Percentiles rank a stretch among this genome's conserved stretches.
phyloP scores from a whole-genome alignment of 2,888 invertebrate species.

The Branchellion lobata region DNA sequence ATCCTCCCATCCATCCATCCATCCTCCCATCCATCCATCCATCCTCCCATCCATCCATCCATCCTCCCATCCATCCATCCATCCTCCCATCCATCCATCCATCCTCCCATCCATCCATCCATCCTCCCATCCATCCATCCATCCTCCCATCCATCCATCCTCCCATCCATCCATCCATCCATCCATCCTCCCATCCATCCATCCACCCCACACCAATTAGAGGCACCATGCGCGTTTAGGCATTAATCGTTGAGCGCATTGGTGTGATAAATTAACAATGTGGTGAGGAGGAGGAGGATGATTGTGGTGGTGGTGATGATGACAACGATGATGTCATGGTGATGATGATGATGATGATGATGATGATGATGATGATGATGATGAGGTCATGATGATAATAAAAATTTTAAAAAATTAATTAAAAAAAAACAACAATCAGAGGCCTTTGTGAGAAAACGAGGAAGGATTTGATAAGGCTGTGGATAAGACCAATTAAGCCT shows the following conservation, averaged over 20 bases:
- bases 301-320: not conserved
- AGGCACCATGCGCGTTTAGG: not conserved
- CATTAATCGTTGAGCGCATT: conserved; percentile 8
- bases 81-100: not conserved
- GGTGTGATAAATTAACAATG: not conserved
- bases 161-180: not conserved
- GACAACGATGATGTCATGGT: conserved; percentile 4
- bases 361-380: conserved; percentile 20
- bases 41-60: not conserved
- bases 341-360: conserved; percentile 8
- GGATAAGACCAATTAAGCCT: too few species aligned
- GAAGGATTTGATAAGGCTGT: too few species aligned
- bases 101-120: not conserved
- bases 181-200: not conserved
- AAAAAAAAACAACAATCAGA: too few species aligned
- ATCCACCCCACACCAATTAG: conserved; percentile 6
- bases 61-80: not conserved
- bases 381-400: not conserved
- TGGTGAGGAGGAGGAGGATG: not conserved
- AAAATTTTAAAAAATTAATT: not conserved
- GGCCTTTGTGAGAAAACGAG: too few species aligned
- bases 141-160: not conserved
- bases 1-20: not conserved
- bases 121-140: not conserved
- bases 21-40: not conserved